Percentiles rank a stretch among this genome's conserved stretches.
phyloP scores from a whole-genome alignment of 2,113 vertebrate genomes.

The Myanophis thanlyinensis region DNA sequence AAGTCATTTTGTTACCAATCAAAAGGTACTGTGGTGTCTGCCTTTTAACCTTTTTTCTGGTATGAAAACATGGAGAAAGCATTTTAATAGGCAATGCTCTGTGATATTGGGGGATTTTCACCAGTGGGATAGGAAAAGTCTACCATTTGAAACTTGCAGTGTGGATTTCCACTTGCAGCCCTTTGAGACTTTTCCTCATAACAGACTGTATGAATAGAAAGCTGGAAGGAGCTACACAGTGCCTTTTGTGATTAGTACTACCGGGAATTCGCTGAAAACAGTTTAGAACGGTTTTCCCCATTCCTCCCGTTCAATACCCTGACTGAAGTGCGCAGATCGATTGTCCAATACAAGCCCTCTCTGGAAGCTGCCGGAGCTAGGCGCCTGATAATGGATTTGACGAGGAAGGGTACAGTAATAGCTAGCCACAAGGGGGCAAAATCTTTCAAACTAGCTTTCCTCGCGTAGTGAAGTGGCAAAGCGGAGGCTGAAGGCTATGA shows the following conservation, averaged over 20 bases:
- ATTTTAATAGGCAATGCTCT: background rate
- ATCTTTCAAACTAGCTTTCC: no score
- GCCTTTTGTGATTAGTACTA: background rate
- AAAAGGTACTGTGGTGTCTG: no score
- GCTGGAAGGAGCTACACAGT: background rate
- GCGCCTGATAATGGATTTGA: background rate
- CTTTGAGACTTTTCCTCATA: background rate
- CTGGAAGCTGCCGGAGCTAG: no score
- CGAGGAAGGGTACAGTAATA: background rate
- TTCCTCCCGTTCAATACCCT: background rate
- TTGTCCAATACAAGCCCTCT: background rate
- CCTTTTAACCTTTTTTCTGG: no score
- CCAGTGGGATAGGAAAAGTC: background rate
- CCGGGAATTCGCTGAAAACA: background rate
- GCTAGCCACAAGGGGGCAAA: background rate
- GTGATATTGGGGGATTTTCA: background rate
- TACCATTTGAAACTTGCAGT: background rate
- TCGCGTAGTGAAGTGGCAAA: background rate
- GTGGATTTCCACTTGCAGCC: background rate
- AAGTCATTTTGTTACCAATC: no score
- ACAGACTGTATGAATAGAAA: background rate
- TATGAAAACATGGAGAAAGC: no score
- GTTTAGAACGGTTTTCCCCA: no score
- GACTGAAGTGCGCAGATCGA: background rate
- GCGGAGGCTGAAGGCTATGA: no score